phyloP scores from a whole-genome alignment of 2,113 vertebrate genomes.

The Limnothrissa miodon region DNA sequence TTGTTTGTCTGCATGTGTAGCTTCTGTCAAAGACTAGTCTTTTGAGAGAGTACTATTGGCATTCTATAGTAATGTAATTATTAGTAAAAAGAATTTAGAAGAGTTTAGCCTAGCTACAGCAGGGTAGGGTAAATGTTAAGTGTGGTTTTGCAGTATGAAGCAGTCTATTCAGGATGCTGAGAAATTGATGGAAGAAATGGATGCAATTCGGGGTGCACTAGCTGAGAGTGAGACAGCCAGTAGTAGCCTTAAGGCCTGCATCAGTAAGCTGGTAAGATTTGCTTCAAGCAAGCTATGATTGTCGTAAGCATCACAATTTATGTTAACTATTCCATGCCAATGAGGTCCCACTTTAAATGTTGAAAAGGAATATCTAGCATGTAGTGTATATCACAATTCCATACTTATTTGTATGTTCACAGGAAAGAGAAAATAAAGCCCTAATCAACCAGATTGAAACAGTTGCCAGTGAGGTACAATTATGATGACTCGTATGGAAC shows the following conservation, averaged over 20 bases:
- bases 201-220: constrained; percentile 1
- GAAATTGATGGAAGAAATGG: constrained; percentile 38
- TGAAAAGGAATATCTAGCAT: not conserved
- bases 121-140: not conserved
- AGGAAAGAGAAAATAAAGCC: constrained; percentile 40
- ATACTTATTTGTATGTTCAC: constrained; percentile 7
- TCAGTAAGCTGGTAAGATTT: constrained; percentile 31
- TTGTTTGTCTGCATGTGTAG: not conserved
- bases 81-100: not conserved
- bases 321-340: not conserved
- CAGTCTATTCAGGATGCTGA: constrained; percentile 25
- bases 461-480: constrained; percentile 34
- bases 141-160: constrained; percentile 38
- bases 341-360: not conserved
- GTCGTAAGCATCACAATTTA: too few species aligned
- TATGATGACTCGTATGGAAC: not conserved
- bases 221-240: constrained; percentile 24
- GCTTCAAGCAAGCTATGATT: not conserved
- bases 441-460: constrained; percentile 29
- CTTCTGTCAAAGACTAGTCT: not conserved
- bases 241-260: not conserved
- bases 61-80: not conserved
- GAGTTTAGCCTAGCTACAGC: not conserved
- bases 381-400: not conserved
- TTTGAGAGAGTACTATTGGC: not conserved